Evolutionary conservation across 2,797 vertebrate species (phyloP).

Genomic region (Catostomus latipinnis): DNA sequence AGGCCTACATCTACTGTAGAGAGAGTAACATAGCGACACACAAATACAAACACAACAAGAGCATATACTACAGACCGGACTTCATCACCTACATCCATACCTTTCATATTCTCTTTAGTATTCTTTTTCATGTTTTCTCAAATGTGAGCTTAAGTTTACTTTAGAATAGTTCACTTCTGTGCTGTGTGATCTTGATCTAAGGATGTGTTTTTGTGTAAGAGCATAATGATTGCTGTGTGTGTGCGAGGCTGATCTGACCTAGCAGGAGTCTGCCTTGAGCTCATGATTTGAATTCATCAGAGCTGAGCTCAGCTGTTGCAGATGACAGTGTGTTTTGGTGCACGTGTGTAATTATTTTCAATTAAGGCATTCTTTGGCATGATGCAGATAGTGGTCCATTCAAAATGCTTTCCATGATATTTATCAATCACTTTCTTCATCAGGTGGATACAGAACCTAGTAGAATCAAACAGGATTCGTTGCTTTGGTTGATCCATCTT

Average conservation of each 20-base stretch:
- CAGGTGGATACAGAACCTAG: neutral
- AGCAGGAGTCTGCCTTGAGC: slow-evolving; percentile 51
- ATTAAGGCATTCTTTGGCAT: neutral
- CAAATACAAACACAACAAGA: neutral
- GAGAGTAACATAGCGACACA: neutral
- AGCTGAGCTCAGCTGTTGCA: slow-evolving; percentile 30
- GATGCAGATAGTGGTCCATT: neutral
- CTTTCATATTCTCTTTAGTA: neutral
- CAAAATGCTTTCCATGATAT: neutral
- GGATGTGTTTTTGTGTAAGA: neutral
- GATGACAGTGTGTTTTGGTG: slow-evolving; percentile 38
- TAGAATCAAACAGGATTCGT: too few species aligned
- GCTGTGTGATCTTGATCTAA: neutral
- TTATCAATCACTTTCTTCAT: neutral
- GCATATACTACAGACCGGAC: too few species aligned
- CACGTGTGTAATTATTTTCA: slow-evolving; percentile 4
- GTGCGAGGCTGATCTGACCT: slow-evolving; percentile 32
- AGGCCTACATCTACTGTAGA: neutral
- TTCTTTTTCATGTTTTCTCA: neutral
- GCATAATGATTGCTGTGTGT: neutral
- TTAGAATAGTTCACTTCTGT: neutral
- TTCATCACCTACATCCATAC: neutral
- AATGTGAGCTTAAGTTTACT: neutral
- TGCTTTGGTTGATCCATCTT: too few species aligned
- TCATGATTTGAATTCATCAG: slow-evolving; percentile 54